Percentiles rank a stretch among this genome's conserved stretches.
These are phyloP conservation scores for Bombus polaris DNA, from an alignment of 1,140 invertebrate species.

Conservation along the genomic window DNA sequence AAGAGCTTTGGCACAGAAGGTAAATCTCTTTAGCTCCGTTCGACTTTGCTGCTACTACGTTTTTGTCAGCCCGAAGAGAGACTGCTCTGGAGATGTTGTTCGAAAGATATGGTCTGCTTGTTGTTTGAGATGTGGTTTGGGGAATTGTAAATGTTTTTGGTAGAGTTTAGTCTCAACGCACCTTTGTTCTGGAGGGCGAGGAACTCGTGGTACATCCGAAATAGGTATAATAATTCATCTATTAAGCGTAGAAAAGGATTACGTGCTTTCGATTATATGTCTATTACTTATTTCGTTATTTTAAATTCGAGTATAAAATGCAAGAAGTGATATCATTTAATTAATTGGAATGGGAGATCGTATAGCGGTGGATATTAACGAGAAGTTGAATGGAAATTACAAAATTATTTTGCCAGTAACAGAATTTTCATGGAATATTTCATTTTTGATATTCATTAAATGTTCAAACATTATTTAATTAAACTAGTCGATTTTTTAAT, in stretches of 20 bases:
- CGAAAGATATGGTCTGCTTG: not conserved
- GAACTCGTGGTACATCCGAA: too few relatives aligned
- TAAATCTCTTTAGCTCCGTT: not conserved
- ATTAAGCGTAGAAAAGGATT: not conserved
- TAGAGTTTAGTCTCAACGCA: not conserved
- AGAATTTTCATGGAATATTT: not conserved
- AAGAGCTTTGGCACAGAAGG: not conserved
- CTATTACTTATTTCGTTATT: not conserved
- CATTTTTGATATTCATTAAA: not conserved
- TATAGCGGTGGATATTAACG: not conserved
- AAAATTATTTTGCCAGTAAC: not conserved
- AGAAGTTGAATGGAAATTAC: not conserved
- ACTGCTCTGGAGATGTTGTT: not conserved
- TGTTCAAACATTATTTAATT: not conserved
- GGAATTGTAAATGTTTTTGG: not conserved
- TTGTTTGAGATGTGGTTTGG: not conserved
- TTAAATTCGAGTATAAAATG: not conserved
- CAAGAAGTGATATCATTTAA: not conserved
- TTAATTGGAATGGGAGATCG: not conserved
- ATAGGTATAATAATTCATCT: too few relatives aligned
- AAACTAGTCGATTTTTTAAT: too few relatives aligned
- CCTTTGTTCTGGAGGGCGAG: rapidly evolving
- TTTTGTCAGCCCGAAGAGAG: not conserved
- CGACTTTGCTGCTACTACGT: not conserved
- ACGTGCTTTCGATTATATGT: not conserved